phyloP scores from a whole-genome alignment of 2,888 invertebrate species.

The Catocala fraxini region DNA sequence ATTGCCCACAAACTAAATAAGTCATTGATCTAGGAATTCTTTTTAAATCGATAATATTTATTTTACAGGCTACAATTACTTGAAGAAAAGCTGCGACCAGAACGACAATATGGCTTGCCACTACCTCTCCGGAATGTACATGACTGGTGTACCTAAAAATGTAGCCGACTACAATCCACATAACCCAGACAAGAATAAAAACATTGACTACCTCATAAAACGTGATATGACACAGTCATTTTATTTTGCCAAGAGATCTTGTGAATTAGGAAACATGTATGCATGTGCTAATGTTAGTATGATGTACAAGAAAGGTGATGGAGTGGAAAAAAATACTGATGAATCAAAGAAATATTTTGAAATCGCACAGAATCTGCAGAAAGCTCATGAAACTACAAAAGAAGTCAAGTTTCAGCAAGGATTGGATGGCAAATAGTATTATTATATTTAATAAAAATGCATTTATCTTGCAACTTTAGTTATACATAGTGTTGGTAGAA shows the following conservation, averaged over 20 bases:
- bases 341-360: slow-evolving; percentile 92
- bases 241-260: slow-evolving; percentile 92
- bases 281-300: slow-evolving; percentile 96
- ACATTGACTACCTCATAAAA: slow-evolving; percentile 85
- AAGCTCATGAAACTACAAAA: slow-evolving; percentile 88
- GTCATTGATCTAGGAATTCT: background rate
- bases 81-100: slow-evolving; percentile 88
- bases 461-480: slow-evolving; percentile 36
- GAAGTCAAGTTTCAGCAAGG: slow-evolving; percentile 88
- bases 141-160: slow-evolving; percentile 90
- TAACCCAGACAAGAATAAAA: slow-evolving; percentile 73
- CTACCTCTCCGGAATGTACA: slow-evolving; percentile 93
- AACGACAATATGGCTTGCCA: slow-evolving; percentile 92
- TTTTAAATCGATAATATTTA: background rate
- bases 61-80: slow-evolving; percentile 86
- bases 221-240: slow-evolving; percentile 93
- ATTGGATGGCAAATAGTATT: slow-evolving; percentile 59
- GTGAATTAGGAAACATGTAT: slow-evolving; percentile 94
- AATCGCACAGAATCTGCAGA: slow-evolving; percentile 91
- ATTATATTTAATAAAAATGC: slow-evolving; percentile 19
- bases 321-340: slow-evolving; percentile 91
- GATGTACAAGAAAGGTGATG: slow-evolving; percentile 95
- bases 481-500: slow-evolving; percentile 31
- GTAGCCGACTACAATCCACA: slow-evolving; percentile 79
- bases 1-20: too few species aligned